Conservation (phyloP, 2,888 invertebrate species). For the Harpalus rubripes region DNA sequence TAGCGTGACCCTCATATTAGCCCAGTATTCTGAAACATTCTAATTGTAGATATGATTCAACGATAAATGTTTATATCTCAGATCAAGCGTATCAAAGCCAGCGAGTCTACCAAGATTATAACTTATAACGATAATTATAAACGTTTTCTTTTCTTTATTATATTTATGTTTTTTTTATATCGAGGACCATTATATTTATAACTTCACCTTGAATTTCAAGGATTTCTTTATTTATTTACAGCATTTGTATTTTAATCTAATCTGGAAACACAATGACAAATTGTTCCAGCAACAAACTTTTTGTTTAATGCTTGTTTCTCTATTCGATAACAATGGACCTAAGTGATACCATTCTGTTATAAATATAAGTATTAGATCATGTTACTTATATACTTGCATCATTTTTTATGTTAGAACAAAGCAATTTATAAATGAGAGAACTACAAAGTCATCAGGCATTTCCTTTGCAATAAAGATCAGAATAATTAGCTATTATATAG, state of each 20-base stretch:
- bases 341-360: conserved; percentile 6
- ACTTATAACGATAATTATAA: background rate
- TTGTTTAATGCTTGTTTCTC: conserved; percentile 4
- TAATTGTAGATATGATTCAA: too few relatives aligned
- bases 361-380: conserved; percentile 35
- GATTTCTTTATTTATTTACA: conserved; percentile 1
- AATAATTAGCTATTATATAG: conserved; percentile 4
- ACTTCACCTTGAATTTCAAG: conserved; percentile 24
- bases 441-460: background rate
- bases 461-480: conserved; percentile 11
- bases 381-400: conserved; percentile 11
- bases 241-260: conserved; percentile 21
- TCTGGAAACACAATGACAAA: conserved; percentile 34
- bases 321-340: conserved; percentile 24
- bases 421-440: background rate
- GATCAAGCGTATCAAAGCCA: too few relatives aligned
- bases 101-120: too few relatives aligned
- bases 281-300: conserved; percentile 4
- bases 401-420: conserved; percentile 36
- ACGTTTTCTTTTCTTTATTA: background rate
- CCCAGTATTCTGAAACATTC: too few relatives aligned
- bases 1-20: too few relatives aligned
- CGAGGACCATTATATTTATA: background rate
- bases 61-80: too few relatives aligned
- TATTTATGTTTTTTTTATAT: background rate